These are phyloP conservation scores for Drosophila rellima DNA, from an alignment of 2,888 invertebrate species.

Conservation along the genomic window DNA sequence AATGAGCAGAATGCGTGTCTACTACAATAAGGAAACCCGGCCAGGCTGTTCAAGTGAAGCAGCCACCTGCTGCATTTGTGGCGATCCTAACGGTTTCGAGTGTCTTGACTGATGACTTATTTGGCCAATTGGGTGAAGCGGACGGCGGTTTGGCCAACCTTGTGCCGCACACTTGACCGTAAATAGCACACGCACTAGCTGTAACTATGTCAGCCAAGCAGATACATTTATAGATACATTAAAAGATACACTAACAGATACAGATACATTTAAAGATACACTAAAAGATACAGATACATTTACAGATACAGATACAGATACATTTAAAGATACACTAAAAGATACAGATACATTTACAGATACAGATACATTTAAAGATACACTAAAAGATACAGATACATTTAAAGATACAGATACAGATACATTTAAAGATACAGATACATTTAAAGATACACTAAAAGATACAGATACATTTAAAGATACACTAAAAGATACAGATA, in stretches of 20 bases:
- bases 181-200: constrained; percentile 64
- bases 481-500: constrained; percentile 23
- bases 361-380: too few relatives aligned
- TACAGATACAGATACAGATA: constrained; percentile 28
- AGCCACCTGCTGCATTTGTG: constrained; percentile 31
- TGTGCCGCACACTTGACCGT: constrained; percentile 76
- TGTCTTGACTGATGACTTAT: constrained; percentile 64
- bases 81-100: constrained; percentile 58
- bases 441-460: too few relatives aligned
- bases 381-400: too few relatives aligned
- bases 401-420: too few relatives aligned
- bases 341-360: too few relatives aligned
- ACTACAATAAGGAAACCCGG: constrained; percentile 73
- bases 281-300: constrained; percentile 17
- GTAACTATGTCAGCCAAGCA: constrained; percentile 62
- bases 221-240: constrained; percentile 27
- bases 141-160: constrained; percentile 55
- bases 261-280: constrained; percentile 29
- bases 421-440: constrained; percentile 54
- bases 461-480: constrained; percentile 31
- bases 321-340: too few relatives aligned
- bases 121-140: constrained; percentile 79
- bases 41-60: constrained; percentile 18
- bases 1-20: constrained; percentile 64
- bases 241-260: constrained; percentile 30